Percentiles rank a stretch among this genome's conserved stretches.
Conservation (phyloP, 1,140 invertebrate genomes). For the Cydia pomonella region DNA sequence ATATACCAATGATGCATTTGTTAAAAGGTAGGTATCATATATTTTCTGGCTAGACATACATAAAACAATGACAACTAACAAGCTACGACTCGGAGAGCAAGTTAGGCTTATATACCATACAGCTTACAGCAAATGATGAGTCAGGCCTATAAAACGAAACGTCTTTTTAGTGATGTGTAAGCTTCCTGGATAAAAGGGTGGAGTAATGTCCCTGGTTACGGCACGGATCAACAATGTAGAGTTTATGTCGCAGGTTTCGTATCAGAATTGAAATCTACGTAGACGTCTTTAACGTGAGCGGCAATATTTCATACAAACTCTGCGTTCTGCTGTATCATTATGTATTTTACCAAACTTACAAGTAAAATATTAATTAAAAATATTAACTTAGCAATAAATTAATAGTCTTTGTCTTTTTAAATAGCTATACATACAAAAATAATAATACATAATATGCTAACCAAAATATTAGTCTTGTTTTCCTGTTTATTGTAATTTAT, state of each 20-base stretch:
- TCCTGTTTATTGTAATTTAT: not conserved
- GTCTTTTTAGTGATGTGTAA: constrained; percentile 22
- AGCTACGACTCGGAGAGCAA: not conserved
- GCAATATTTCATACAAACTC: not conserved
- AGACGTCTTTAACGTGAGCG: not conserved
- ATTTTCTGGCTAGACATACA: too few species aligned
- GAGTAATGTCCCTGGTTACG: not conserved
- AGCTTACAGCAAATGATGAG: not conserved
- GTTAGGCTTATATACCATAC: not conserved
- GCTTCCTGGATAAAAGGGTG: constrained; percentile 7
- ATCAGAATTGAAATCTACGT: not conserved
- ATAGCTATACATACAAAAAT: too few species aligned
- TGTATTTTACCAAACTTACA: not conserved
- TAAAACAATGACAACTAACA: too few species aligned
- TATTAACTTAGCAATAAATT: too few species aligned
- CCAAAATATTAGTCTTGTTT: not conserved
- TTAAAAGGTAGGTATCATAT: too few species aligned
- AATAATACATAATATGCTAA: not conserved
- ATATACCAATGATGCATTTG: too few species aligned
- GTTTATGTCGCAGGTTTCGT: constrained; percentile 2
- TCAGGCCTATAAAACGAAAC: constrained; percentile 9
- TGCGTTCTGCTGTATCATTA: not conserved
- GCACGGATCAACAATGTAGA: not conserved
- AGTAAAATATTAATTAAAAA: too few species aligned
- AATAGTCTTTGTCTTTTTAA: too few species aligned